Evolutionary conservation across 2,797 vertebrate species (phyloP).

Genomic region (Enoplosus armatus): DNA sequence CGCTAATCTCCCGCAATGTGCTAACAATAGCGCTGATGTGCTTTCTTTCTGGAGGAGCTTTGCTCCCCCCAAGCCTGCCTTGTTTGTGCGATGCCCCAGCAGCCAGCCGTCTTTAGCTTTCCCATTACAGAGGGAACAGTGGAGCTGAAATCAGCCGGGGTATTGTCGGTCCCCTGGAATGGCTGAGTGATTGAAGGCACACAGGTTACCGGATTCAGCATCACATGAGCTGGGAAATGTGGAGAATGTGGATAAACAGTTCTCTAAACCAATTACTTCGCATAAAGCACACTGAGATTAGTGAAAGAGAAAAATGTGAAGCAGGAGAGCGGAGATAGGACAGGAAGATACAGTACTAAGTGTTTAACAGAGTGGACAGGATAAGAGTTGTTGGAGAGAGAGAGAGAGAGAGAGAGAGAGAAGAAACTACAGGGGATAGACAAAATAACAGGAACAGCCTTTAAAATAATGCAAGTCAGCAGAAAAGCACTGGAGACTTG

Average conservation of each 20-base stretch:
- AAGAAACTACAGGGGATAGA: background rate
- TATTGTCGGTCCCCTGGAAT: slow-evolving; percentile 65
- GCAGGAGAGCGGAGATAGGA: slow-evolving; percentile 47
- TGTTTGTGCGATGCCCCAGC: slow-evolving; percentile 66
- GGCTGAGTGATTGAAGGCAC: slow-evolving; percentile 74
- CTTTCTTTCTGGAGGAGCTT: slow-evolving; percentile 72
- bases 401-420: slow-evolving; percentile 7
- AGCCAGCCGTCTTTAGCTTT: slow-evolving; percentile 69
- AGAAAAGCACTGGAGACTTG: background rate
- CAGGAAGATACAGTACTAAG: slow-evolving; percentile 29
- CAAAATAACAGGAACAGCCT: slow-evolving; percentile 1
- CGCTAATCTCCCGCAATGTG: slow-evolving; percentile 79
- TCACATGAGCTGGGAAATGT: slow-evolving; percentile 48
- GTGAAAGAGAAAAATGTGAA: slow-evolving; percentile 49
- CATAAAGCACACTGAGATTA: slow-evolving; percentile 69
- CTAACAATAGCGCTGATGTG: slow-evolving; percentile 84
- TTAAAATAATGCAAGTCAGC: slow-evolving; percentile 22
- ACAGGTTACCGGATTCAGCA: slow-evolving; percentile 57
- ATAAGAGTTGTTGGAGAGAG: slow-evolving; percentile 9
- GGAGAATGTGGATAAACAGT: slow-evolving; percentile 73
- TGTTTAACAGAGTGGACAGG: slow-evolving; percentile 31
- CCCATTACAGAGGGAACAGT: slow-evolving; percentile 60
- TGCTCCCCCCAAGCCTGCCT: slow-evolving; percentile 53
- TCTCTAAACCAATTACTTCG: slow-evolving; percentile 76
- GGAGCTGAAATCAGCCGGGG: slow-evolving; percentile 72